Base-by-base conservation (phyloP, 2,113 vertebrate genomes). In the Microcebus murinus region DNA sequence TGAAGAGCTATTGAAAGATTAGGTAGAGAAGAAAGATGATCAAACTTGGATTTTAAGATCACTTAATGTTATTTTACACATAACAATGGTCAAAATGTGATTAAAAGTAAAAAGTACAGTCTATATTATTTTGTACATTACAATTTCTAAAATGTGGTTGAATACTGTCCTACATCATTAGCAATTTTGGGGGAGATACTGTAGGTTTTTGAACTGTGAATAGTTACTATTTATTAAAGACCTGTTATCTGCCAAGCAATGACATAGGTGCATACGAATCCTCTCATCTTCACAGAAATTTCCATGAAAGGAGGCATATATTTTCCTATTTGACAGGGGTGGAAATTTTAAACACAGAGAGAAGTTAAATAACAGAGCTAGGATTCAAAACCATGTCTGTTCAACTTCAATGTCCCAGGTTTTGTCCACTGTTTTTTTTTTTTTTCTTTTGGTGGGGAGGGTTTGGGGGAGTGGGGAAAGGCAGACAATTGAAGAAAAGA, bases 401-500 rank as follows among this genome's bases (percentile, higher is more conserved):
- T 9, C 81, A 52, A 45, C 68, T 82, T 87, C 20, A 42, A 59
- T 79, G 90, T 61, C 29, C 52, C 1, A 3, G 21, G 29, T 63
- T 85, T 85, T 94, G 65, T 48, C 34, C 15, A 70, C n/a, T 59
- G 10, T 59, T 21, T 39, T 48, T 7, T 48, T 31, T 71, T 42
- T 42, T n/a, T 11, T 63, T 63, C 52, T 63, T 63, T 63, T 63
- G 61, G 45, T 9, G 20, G 14, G 50, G 52, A n/a, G 8, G 6
- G 6, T 21, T 11, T 17, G 17, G 17, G 3, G 29, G 13, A 48
- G 6, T 71, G 21, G 23, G n/a, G 55, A 65, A 67, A 83, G 36
- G 29, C 34, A 87, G 52, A 95, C 87, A 67, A 92, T 76, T 94
- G 52, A 92, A 74, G 74, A 77, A 93, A 59, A 79, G 21, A 61